A percentile compares a stretch with the other conserved stretches of the same genome.
Conservation (phyloP, 2,888 invertebrate genomes). For the Idaea aversata region DNA sequence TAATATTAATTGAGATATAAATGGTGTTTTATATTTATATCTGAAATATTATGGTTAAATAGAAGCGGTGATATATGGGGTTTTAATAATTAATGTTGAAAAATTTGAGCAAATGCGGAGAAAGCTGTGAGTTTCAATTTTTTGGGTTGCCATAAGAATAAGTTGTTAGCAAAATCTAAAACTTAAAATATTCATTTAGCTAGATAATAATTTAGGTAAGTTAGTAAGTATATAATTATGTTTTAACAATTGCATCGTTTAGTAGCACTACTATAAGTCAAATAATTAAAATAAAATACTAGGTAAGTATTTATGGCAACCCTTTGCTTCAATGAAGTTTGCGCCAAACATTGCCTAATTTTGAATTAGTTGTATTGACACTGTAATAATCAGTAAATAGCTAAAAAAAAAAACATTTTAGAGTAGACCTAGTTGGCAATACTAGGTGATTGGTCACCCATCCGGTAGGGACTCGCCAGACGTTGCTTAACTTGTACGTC, state of each 20-base stretch:
- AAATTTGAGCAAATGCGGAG: constrained; percentile 73
- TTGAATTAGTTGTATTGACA: constrained; percentile 46
- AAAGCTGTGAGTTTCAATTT: constrained; percentile 74
- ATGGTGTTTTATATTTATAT: constrained; percentile 43
- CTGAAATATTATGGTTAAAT: constrained; percentile 51
- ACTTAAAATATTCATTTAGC: neutral
- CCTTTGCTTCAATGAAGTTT: constrained; percentile 49
- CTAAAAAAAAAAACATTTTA: neutral
- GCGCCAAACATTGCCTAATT: constrained; percentile 44
- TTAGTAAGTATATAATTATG: neutral
- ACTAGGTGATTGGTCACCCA: neutral
- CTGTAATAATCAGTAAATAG: constrained; percentile 28
- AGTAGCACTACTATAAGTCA: neutral
- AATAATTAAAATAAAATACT: neutral
- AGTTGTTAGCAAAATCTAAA: neutral
- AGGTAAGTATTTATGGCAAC: constrained; percentile 48
- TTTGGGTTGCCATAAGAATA: constrained; percentile 54
- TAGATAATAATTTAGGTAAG: constrained; percentile 6
- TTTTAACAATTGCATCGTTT: no score
- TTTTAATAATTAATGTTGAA: constrained; percentile 48
- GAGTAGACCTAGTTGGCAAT: no score
- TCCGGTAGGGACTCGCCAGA: neutral
- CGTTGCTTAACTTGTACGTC: neutral
- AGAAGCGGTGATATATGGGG: constrained; percentile 68
- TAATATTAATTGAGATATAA: constrained; percentile 57